phyloP scores from a whole-genome alignment of 1,140 invertebrate genomes.

The Drosophila bocki region DNA sequence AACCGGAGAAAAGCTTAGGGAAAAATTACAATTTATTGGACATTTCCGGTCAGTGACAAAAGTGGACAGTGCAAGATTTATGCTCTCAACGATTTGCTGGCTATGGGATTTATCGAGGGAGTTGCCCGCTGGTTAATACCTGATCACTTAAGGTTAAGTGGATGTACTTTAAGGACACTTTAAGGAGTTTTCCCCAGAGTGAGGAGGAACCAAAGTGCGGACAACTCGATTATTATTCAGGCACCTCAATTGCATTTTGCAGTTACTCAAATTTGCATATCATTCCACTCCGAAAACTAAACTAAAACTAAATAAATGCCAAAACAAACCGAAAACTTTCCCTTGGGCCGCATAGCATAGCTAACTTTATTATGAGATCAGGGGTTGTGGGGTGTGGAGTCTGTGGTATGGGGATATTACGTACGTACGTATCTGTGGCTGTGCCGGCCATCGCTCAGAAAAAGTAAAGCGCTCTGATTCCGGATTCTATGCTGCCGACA shows the following conservation, averaged over 20 bases:
- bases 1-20: slow-evolving; percentile 62
- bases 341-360: slow-evolving; percentile 33
- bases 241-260: slow-evolving; percentile 80
- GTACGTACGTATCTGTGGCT: slow-evolving; percentile 62
- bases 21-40: slow-evolving; percentile 84
- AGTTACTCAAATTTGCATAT: slow-evolving; percentile 81
- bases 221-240: slow-evolving; percentile 74
- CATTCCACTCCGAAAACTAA: slow-evolving; percentile 64
- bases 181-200: slow-evolving; percentile 5
- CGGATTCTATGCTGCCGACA: slow-evolving; percentile 81
- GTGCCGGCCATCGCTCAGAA: slow-evolving; percentile 61
- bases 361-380: slow-evolving; percentile 78
- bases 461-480: slow-evolving; percentile 75
- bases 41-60: slow-evolving; percentile 76
- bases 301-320: slow-evolving; percentile 82
- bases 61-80: slow-evolving; percentile 79
- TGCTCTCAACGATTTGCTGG: slow-evolving; percentile 62
- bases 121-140: slow-evolving; percentile 55
- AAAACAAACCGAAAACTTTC: slow-evolving; percentile 70
- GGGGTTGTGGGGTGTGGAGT: slow-evolving; percentile 7
- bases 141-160: slow-evolving; percentile 66
- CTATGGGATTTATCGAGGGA: slow-evolving; percentile 53
- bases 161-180: slow-evolving; percentile 30
- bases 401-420: slow-evolving; percentile 23
- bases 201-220: slow-evolving; percentile 1